These are phyloP conservation scores for Celastrina argiolus DNA, from an alignment of 2,888 invertebrate genomes.

Conservation along the genomic window DNA sequence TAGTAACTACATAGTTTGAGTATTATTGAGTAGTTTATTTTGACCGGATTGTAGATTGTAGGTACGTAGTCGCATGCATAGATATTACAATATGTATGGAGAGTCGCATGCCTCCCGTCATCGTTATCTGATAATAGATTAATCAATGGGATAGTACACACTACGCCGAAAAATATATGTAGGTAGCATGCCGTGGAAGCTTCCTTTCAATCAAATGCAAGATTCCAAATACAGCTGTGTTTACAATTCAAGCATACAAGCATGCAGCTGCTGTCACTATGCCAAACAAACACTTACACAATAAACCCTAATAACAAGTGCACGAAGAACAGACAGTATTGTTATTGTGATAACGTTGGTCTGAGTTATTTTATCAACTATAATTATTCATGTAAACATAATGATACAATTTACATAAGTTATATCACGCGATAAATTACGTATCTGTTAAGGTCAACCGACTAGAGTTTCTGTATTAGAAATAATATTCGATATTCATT, in stretches of 20 bases:
- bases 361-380: neutral
- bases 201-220: neutral
- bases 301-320: neutral
- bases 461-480: neutral
- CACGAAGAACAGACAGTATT: neutral
- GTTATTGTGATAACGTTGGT: neutral
- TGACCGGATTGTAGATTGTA: conserved; percentile 27
- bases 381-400: conserved; percentile 2
- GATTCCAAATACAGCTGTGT: neutral
- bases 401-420: neutral
- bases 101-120: too few relatives aligned
- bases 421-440: conserved; percentile 4
- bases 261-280: neutral
- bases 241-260: too few relatives aligned
- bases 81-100: too few relatives aligned
- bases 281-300: too few relatives aligned
- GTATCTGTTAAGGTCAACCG: neutral
- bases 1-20: conserved; percentile 14
- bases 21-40: conserved; percentile 29
- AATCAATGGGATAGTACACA: neutral
- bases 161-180: neutral
- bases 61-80: neutral
- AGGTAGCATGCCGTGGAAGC: neutral
- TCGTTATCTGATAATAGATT: too few relatives aligned
- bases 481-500: conserved; percentile 2